Conservation (phyloP, 2,113 vertebrate genomes). For the Peromyscus maniculatus region DNA sequence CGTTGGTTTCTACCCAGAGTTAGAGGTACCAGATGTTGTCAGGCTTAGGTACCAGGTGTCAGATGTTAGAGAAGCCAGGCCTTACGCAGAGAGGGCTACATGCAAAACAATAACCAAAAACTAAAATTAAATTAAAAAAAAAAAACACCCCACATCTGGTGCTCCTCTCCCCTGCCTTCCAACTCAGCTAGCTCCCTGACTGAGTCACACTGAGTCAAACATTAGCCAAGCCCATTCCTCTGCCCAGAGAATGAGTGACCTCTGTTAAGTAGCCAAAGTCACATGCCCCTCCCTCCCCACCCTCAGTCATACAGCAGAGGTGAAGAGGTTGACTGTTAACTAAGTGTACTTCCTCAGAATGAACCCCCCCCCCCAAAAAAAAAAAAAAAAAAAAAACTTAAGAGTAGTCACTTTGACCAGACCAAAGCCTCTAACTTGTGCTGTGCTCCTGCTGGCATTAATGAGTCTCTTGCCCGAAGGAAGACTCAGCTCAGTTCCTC, state of each 20-base stretch:
- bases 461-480: background rate
- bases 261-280: background rate
- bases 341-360: background rate
- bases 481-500: background rate
- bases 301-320: background rate
- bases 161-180: background rate
- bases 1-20: background rate
- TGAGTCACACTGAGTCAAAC: background rate
- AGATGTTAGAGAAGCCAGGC: background rate
- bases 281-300: too few relatives aligned
- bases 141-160: background rate
- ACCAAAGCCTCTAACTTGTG: background rate
- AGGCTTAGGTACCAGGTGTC: background rate
- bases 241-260: background rate
- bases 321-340: background rate
- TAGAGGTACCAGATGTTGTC: background rate
- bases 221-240: background rate
- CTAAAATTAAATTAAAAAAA: too few relatives aligned
- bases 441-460: background rate
- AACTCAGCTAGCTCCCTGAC: background rate
- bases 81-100: background rate
- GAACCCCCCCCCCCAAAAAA: background rate
- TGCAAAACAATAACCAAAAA: background rate
- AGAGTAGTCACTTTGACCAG: background rate
- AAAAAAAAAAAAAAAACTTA: background rate